Evolutionary conservation across 2,113 vertebrate genomes (phyloP).

Genomic region (Micromys minutus): DNA sequence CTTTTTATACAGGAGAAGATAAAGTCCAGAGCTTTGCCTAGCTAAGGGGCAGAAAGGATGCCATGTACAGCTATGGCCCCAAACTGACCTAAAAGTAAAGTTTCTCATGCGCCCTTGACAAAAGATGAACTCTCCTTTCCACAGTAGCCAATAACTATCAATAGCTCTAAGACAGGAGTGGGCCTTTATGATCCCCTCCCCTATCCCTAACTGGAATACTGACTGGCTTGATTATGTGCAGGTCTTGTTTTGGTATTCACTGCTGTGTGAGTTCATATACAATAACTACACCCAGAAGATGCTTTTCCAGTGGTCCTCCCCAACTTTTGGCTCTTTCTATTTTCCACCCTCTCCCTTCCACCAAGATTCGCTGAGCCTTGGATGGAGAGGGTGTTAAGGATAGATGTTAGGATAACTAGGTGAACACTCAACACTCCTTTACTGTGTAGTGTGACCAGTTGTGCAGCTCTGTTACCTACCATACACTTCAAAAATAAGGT

Average conservation of each 20-base stretch:
- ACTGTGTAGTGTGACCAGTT: neutral
- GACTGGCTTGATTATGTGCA: neutral
- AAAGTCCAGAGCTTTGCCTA: accelerated
- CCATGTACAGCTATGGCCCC: neutral
- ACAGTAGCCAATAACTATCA: neutral
- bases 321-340: neutral
- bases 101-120: neutral
- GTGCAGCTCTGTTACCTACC: neutral
- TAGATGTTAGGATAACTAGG: neutral
- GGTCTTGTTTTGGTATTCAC: neutral
- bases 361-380: neutral
- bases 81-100: neutral
- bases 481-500: neutral
- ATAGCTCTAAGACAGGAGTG: neutral
- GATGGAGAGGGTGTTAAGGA: neutral
- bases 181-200: neutral
- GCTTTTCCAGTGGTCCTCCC: neutral
- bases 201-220: neutral
- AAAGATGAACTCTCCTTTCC: neutral
- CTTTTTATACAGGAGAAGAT: neutral
- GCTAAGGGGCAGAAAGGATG: neutral
- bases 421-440: neutral
- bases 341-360: neutral
- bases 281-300: neutral
- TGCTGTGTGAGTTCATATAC: neutral